Evolutionary conservation across 2,888 invertebrate genomes (phyloP).

Genomic region (Amiota minor): DNA sequence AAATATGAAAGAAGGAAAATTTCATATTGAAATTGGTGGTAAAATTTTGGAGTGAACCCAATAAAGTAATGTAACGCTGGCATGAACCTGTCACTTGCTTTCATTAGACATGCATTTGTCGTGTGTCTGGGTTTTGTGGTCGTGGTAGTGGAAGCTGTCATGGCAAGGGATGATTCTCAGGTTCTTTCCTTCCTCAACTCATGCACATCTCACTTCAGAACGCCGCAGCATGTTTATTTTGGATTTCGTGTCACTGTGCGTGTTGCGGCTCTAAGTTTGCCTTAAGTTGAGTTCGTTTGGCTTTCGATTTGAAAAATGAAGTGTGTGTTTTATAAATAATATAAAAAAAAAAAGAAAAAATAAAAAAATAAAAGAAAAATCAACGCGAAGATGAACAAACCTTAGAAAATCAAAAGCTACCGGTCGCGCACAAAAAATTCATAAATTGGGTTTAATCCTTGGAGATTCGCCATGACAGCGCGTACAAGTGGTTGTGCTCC

Average conservation of each 20-base stretch:
- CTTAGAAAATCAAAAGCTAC: too few relatives aligned
- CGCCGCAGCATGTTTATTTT: too few relatives aligned
- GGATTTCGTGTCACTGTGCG: too few relatives aligned
- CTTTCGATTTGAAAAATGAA: constrained; percentile 58
- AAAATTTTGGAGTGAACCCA: too few relatives aligned
- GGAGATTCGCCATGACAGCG: constrained; percentile 68
- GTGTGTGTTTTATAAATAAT: constrained; percentile 58
- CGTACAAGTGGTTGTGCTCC: constrained; percentile 61
- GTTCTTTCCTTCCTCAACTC: background rate
- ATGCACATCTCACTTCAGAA: too few relatives aligned
- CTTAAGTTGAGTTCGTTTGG: background rate
- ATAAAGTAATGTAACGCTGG: constrained; percentile 40
- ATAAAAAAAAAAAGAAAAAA: constrained; percentile 30
- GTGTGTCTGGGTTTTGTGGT: constrained; percentile 21
- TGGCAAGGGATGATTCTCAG: constrained; percentile 20
- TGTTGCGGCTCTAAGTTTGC: too few relatives aligned
- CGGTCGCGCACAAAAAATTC: constrained; percentile 44
- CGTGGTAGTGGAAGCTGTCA: constrained; percentile 5
- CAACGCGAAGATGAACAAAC: constrained; percentile 34
- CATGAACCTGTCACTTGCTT: constrained; percentile 46
- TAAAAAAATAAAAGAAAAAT: constrained; percentile 47
- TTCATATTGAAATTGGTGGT: background rate
- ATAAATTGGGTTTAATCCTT: constrained; percentile 70
- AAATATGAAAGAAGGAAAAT: background rate
- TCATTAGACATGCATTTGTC: constrained; percentile 22